Conservation (phyloP, 2,888 invertebrate species). For the Disparrhopalites patrizii region DNA sequence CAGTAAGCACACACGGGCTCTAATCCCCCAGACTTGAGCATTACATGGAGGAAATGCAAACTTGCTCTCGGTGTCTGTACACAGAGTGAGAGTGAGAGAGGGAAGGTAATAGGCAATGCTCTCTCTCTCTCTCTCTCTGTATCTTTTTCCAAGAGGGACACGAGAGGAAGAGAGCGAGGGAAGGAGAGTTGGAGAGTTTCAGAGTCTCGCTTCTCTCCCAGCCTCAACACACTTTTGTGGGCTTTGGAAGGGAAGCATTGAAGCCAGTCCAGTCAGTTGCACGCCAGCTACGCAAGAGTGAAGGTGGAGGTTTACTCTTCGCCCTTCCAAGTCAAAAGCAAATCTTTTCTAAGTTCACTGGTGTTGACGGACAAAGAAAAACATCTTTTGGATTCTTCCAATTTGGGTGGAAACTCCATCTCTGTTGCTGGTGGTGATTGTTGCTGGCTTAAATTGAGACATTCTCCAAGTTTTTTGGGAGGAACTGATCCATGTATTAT, state of each 20-base stretch:
- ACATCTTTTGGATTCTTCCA: neutral
- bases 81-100: no score
- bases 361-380: no score
- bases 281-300: conserved; percentile 40
- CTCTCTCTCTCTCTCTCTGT: no score
- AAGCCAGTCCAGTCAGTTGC: conserved; percentile 41
- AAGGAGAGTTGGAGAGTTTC: no score
- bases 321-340: no score
- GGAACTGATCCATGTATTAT: conserved; percentile 32
- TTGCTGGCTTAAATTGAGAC: conserved; percentile 42
- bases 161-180: no score
- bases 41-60: neutral
- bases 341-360: no score
- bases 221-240: conserved; percentile 28
- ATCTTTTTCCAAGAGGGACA: no score
- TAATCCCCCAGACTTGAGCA: neutral
- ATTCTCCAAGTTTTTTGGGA: conserved; percentile 36
- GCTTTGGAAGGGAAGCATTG: no score
- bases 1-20: neutral
- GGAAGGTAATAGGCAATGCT: no score
- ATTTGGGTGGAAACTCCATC: no score
- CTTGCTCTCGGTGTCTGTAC: neutral
- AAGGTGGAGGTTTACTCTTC: conserved; percentile 38
- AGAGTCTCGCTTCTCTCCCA: conserved; percentile 40
- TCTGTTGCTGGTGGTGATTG: neutral